Evolutionary conservation across 2,888 invertebrate species (phyloP), one percentile per base, ranked within the genome.

Genomic region (Athalia circularis): DNA sequence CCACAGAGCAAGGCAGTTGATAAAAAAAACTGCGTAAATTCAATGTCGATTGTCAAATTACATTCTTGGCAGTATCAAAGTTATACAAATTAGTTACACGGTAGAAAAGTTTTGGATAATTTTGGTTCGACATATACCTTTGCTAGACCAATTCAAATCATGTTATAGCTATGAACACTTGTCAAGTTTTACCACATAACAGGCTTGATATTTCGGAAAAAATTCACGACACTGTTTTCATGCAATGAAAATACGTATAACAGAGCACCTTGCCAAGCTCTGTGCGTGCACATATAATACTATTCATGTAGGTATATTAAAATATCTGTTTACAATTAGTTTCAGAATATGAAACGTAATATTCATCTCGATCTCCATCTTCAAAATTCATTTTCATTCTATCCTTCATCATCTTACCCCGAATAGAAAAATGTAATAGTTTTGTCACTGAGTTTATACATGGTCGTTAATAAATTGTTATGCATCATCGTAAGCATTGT

Each of bases 291-390:
- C 43, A 54, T 43, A 68, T 54, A 90, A 88, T 90, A 89, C 89
- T 89, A 89, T 90, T 84, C 86, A 85, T 86, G 88, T 88, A 88
- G 68, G 68, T 54, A 29, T 90, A 90, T 87, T 90, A 90, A 90
- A 90, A 90, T 90, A 90, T 87, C 85, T 85, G 84, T 80, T 78
- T 80, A 80, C 82, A 72, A 7, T 72, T 68, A 48, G 72, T 59
- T 72, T 50, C 68, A 68, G 8, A n/a, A 54, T 50, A 68, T 11
- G 68, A 68, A 68, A 68, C 52, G 5, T 57, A 57, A 11, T 57
- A 57, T 57, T 57, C 11, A 57, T 57, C 3, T 62, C 29, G n/a
- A 15, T n/a, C 45, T 9, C 11, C 5, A 8, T 8, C 67, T 50
- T 52, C 50, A 4, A 50, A 57, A 11, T 13, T 11, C 70, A 54